phyloP scores from a whole-genome alignment of 1,140 invertebrate species.

The Drosophila tani region DNA sequence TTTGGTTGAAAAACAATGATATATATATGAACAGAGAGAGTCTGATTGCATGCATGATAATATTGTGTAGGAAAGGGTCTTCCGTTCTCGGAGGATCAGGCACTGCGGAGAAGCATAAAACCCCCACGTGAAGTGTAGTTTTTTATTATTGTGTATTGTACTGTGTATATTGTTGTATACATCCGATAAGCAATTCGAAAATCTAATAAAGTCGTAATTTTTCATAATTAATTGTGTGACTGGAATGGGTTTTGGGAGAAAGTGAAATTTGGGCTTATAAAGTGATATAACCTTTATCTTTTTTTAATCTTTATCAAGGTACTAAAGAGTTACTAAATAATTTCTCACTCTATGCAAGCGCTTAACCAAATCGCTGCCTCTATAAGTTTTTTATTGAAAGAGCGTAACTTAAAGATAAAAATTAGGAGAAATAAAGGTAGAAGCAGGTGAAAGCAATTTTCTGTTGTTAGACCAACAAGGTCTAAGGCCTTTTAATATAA shows the following conservation, averaged over 20 bases:
- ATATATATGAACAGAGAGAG: slow-evolving; percentile 43
- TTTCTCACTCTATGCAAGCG: too few species aligned
- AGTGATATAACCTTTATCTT: too few species aligned
- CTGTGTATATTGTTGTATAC: slow-evolving; percentile 73
- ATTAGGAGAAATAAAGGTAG: too few species aligned
- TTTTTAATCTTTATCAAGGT: not conserved
- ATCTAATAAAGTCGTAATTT: slow-evolving; percentile 79
- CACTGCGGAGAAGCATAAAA: slow-evolving; percentile 14
- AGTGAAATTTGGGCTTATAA: too few species aligned
- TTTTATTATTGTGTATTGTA: slow-evolving; percentile 58
- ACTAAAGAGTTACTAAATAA: too few species aligned
- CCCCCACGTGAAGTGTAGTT: slow-evolving; percentile 40
- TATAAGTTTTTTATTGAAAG: too few species aligned
- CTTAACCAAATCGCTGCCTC: too few species aligned
- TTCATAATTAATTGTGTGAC: slow-evolving; percentile 24
- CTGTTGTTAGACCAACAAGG: too few species aligned
- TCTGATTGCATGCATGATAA: slow-evolving; percentile 59
- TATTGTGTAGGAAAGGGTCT: slow-evolving; percentile 43
- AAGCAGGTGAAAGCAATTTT: too few species aligned
- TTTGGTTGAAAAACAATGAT: slow-evolving; percentile 68
- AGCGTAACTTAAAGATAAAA: too few species aligned
- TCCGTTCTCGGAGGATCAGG: slow-evolving; percentile 42
- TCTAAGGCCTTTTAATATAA: too few species aligned
- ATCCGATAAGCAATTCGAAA: slow-evolving; percentile 65
- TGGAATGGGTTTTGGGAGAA: not conserved